A percentile compares a stretch with the other conserved stretches of the same genome.
These are phyloP conservation scores for Bombus consobrinus DNA, from an alignment of 1,140 invertebrate genomes.

Conservation along the genomic window DNA sequence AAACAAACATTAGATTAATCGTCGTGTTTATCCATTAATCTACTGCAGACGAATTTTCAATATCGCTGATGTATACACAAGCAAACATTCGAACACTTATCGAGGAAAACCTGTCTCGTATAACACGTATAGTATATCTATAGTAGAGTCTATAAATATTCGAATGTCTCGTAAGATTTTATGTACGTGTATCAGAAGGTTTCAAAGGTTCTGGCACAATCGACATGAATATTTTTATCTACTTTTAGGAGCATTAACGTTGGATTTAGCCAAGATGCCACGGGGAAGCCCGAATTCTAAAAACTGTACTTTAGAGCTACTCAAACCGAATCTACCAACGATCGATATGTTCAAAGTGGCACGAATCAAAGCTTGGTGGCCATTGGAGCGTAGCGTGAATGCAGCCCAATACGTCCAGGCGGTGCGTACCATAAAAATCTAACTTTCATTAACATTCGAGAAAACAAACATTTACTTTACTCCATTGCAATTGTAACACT, in stretches of 20 bases:
- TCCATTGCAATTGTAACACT: neutral
- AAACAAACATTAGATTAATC: neutral
- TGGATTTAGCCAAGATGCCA: slow-evolving; percentile 85
- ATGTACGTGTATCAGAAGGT: neutral
- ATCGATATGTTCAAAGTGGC: slow-evolving; percentile 91
- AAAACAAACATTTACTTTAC: neutral
- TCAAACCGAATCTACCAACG: slow-evolving; percentile 85
- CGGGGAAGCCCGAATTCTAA: slow-evolving; percentile 84
- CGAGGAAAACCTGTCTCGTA: no score
- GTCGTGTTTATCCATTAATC: neutral
- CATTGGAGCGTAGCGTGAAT: slow-evolving; percentile 83
- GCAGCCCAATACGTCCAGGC: slow-evolving; percentile 76
- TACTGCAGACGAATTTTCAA: neutral
- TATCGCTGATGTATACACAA: neutral
- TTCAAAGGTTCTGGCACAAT: neutral
- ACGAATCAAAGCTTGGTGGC: slow-evolving; percentile 92
- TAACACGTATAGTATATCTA: no score
- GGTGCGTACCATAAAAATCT: slow-evolving; percentile 69
- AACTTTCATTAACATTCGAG: neutral
- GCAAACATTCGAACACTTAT: no score
- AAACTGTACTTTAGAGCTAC: slow-evolving; percentile 85
- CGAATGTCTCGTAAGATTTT: no score
- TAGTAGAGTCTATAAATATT: no score
- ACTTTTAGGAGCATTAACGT: slow-evolving; percentile 81
- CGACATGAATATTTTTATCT: neutral